These are phyloP conservation scores for Polydrusus tereticollis DNA, from an alignment of 2,888 invertebrate genomes.

Conservation along the genomic window DNA sequence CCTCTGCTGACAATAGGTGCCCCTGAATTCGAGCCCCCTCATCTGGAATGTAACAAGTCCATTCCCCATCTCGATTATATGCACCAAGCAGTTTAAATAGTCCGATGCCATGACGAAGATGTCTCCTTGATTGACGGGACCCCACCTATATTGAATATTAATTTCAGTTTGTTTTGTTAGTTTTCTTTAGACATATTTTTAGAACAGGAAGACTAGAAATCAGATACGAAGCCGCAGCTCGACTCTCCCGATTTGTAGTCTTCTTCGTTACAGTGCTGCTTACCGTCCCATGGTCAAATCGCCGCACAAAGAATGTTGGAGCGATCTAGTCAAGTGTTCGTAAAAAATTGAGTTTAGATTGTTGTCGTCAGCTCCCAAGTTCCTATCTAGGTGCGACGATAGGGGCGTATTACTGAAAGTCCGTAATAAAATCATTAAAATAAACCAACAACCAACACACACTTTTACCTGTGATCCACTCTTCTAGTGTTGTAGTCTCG, in stretches of 20 bases:
- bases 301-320: conserved; percentile 96
- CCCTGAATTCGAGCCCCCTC: conserved; percentile 96
- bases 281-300: conserved; percentile 84
- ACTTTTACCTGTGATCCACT: conserved; percentile 85
- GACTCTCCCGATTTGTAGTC: no score
- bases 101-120: conserved; percentile 98
- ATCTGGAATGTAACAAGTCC: conserved; percentile 98
- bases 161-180: background rate
- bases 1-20: conserved; percentile 98
- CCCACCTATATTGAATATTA: conserved; percentile 79
- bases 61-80: conserved; percentile 97
- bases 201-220: no score
- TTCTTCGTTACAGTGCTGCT: background rate
- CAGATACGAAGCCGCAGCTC: no score
- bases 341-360: conserved; percentile 99
- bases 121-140: conserved; percentile 95
- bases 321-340: conserved; percentile 95
- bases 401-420: conserved; percentile 83
- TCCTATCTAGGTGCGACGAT: conserved; percentile 94
- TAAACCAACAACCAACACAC: background rate
- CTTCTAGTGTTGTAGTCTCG: conserved; percentile 97
- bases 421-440: background rate
- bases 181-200: background rate
- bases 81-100: conserved; percentile 97
- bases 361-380: conserved; percentile 94